Base-by-base conservation (phyloP, 2,113 vertebrate species). In the Phrynosoma platyrhinos region DNA sequence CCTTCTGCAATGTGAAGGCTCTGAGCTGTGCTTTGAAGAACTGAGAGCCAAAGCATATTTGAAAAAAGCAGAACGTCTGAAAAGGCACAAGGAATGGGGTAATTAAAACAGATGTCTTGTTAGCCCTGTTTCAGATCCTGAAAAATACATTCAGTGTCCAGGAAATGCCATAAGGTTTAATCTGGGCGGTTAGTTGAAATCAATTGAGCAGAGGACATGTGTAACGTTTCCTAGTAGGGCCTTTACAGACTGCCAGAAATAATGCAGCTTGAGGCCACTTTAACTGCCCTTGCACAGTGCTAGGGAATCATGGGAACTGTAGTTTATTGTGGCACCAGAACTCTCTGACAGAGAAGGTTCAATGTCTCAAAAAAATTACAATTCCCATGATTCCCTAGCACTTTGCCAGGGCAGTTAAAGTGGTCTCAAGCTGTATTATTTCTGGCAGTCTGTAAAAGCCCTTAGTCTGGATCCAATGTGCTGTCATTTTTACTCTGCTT, bases 21-120 rank as follows among this genome's bases (percentile, higher is more conserved):
- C 97, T 0, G 98, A 99, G 87, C 84, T 98, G 21, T 97, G 96
- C 66, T 98, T 99, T 25, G 98, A 99, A 93, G 98, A 99, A 92
- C 94, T 97, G 40, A 90, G 98, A 91, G 98, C 98, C 0, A 92
- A 89, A 23, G 87, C 86, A 12, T 97, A 97, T 93, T 96, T 95
- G 36, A 68, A 42, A 2, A 96, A 94, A 91, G 90, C 95, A 30
- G 93, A 90, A 87, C 94, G 94, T 79, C 91, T 97, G 42, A 91
- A 88, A 74, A 92, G 97, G 79, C 92, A 94, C 77, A 92, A 95
- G 25, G 92, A 96, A 8, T 94, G 93, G 94, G 96, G 97, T 97
- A 96, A 82, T 90, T 84, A 55, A 52, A 1, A 5, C 7, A 71
- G 58, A 83, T 85, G 66, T 69, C 7, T 21, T 32, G 18, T 80